Evolutionary conservation across 2,888 invertebrate species (phyloP), one percentile per base, ranked within the genome.

Genomic region (Trypoxylon attenuatum): DNA sequence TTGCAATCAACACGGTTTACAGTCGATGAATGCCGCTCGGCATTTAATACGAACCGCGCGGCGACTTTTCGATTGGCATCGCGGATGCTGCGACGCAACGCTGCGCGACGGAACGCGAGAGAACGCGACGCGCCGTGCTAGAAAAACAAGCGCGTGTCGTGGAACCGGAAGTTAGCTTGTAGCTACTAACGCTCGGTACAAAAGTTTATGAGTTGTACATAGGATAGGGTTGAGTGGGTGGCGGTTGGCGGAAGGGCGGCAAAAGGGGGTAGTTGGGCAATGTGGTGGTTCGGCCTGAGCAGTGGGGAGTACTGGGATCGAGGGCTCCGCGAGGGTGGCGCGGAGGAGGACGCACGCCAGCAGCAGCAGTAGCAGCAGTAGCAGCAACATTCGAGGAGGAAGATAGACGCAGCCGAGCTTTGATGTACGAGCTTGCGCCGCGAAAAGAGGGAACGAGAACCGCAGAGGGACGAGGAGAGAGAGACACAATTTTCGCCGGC

Each of bases 351-450:
- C n/a, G n/a, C n/a, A n/a, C 53, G 61, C 62, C 56, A 67, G 63
- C 60, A 58, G 69, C 53, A 58, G 67, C 57, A 54, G 67, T 55
- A 64, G 68, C 62, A 71, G 71, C 63, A 54, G 67, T 55, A 68
- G 76, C 69, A 68, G 69, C 65, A 71, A 72, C 69, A 74, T 75
- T 79, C 80, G 77, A 73, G 71, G 80, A 82, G 80, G 75, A 84
- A 82, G 83, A 83, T 77, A 80, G 82, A 82, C 81, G 78, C 74
- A 74, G 79, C 69, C 81, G 81, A 82, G 84, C 84, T 84, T 85
- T 86, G 85, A 84, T 85, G 84, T 85, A 82, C 79, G 83, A 82
- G 85, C 77, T 84, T 81, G 80, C 77, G 79, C 71, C 65, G 76
- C 71, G 76, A 62, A 73, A 77, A 76, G 80, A 76, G 69, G 72